Evolutionary conservation across 2,797 vertebrate genomes (phyloP), one percentile per base, ranked within the genome.

Genomic region (Notolabrus celidotus): DNA sequence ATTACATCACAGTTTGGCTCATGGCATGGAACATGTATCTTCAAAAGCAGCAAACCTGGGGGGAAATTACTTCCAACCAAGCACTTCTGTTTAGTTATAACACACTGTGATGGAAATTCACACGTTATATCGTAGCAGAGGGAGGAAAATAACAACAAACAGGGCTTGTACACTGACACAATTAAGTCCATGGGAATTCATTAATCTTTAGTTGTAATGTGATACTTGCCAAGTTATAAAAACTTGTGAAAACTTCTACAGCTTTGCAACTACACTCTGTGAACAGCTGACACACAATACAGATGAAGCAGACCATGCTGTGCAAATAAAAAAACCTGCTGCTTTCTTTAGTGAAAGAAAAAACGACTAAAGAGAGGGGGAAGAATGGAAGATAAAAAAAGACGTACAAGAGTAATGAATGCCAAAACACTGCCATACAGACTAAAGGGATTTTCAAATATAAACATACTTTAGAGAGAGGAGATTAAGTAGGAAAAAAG

Each of bases 181-280:
- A 84, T 82, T 69, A 74, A 68, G 62, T 89, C 77, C 84, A 63
- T 33, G 82, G 86, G 74, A 89, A 91, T 92, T 89, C 75, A 87
- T 89, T 87, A 70, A 90, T 88, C 88, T 82, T 87, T 23, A 78
- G 64, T 87, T 88, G 47, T 59, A 78, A 72, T 39, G 61, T 67
- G 82, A 72, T 71, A 42, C 67, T 68, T 84, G 74, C 84, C 82
- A 87, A 80, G 61, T 82, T 76, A 55, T 61, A 52, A 69, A 78
- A 75, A 82, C 70, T 46, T 74, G 71, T 75, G 55, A 83, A 80
- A 77, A 79, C 56, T 55, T 70, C 25, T 74, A 76, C 45, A 57
- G 66, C 66, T 80, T 69, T 72, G 54, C 49, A 27, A 22, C 34
- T 60, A 29, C 47, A 62, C 9, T 47, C 38, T 65, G 46, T 64